Base-by-base conservation (phyloP, 2,888 invertebrate genomes). In the Dicyrtoma fusca region DNA sequence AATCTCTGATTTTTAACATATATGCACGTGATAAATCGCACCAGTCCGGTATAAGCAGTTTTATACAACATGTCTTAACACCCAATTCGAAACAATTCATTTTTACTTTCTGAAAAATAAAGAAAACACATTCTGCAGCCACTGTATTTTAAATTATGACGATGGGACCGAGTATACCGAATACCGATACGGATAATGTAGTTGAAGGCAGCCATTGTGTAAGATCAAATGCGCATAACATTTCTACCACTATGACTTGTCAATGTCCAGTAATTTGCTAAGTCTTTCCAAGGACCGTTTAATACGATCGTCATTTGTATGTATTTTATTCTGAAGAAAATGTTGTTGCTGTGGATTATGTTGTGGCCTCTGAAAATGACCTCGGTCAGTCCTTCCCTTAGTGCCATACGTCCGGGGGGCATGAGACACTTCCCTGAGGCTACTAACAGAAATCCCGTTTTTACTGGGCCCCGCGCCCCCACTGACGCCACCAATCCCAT, bases 201-300 rank as follows among this genome's bases (percentile, higher is more conserved):
- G n/a, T n/a, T n/a, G n/a, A n/a, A n/a, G n/a, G n/a, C n/a, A n/a
- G n/a, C n/a, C n/a, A n/a, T n/a, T n/a, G n/a, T n/a, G n/a, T n/a
- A n/a, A n/a, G n/a, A n/a, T n/a, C n/a, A n/a, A n/a, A n/a, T n/a
- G n/a, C n/a, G n/a, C n/a, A n/a, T n/a, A n/a, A 34, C 34, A 34
- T 34, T 34, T 34, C 34, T 34, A 17, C 6, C 11, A n/a, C n/a
- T 23, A 19, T 64, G 14, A 34, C 25, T 69, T 69, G 17, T 69
- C 69, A 69, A 47, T 69, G 26, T 71, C 71, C 13, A 71, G 19
- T 17, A 71, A 55, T 55, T 71, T 71, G 26, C 71, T 71, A 8
- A 71, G 55, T 44, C 71, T 63, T 44, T 62, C 63, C 14, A 71
- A 44, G 10, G 71, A 71, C 42, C 71, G 21, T 55, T 71, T 71